A percentile compares a stretch with the other conserved stretches of the same genome.
Conservation (phyloP, 1,140 invertebrate genomes). For the Macrobrachium nipponense region DNA sequence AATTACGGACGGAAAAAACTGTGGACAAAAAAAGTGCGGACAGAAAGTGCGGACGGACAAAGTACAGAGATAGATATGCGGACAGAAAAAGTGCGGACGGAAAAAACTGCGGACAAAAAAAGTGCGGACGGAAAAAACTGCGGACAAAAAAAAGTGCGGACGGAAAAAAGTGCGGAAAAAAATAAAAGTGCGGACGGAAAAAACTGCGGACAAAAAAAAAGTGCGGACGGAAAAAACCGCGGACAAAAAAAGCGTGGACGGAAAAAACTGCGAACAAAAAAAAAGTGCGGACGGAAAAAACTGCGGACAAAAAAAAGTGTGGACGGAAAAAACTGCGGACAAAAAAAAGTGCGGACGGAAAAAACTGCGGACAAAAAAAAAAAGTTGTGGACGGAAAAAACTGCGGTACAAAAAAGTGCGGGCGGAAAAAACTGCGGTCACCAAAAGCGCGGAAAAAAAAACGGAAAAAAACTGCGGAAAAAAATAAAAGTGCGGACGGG, state of each 20-base stretch:
- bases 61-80: too few relatives aligned
- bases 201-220: neutral
- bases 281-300: neutral
- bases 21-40: too few relatives aligned
- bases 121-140: too few relatives aligned
- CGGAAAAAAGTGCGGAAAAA: neutral
- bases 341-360: neutral
- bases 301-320: neutral
- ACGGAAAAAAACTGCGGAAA: neutral
- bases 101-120: too few relatives aligned
- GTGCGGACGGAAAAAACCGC: neutral
- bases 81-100: too few relatives aligned
- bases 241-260: neutral
- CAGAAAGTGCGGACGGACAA: too few relatives aligned
- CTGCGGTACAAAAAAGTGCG: neutral
- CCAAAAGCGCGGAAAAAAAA: neutral
- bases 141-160: neutral
- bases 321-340: neutral
- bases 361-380: neutral
- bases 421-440: neutral
- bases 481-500: neutral
- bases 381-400: neutral
- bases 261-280: neutral
- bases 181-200: neutral
- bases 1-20: too few relatives aligned